Percentiles rank a stretch among this genome's conserved stretches.
phyloP scores from a whole-genome alignment of 2,888 invertebrate species.

The Apotomis betuletana region DNA sequence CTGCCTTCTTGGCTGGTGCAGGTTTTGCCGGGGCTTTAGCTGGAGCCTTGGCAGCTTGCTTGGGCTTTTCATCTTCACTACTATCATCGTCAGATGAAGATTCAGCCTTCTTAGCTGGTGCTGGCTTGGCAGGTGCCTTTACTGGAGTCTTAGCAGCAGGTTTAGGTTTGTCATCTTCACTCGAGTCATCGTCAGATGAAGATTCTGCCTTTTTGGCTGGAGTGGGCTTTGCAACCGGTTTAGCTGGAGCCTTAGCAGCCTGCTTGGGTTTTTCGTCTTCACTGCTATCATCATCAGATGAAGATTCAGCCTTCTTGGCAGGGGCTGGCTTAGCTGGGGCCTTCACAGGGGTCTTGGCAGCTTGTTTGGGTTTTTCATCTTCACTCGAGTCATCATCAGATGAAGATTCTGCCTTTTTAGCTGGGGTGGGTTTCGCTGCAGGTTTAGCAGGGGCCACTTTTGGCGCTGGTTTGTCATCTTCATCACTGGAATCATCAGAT shows the following conservation, averaged over 20 bases:
- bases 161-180: slow-evolving; percentile 52
- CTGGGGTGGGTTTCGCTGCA: slow-evolving; percentile 47
- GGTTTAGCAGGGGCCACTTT: slow-evolving; percentile 46
- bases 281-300: slow-evolving; percentile 57
- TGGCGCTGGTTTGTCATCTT: slow-evolving; percentile 45
- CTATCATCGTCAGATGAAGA: slow-evolving; percentile 68
- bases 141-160: slow-evolving; percentile 42
- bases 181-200: slow-evolving; percentile 56
- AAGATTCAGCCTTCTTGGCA: slow-evolving; percentile 45
- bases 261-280: slow-evolving; percentile 45
- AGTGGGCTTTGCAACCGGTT: slow-evolving; percentile 23
- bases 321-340: slow-evolving; percentile 29
- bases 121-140: slow-evolving; percentile 44
- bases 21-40: slow-evolving; percentile 52
- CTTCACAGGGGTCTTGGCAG: slow-evolving; percentile 21
- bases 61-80: slow-evolving; percentile 64
- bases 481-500: slow-evolving; percentile 54
- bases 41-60: slow-evolving; percentile 47
- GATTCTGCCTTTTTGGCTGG: slow-evolving; percentile 43
- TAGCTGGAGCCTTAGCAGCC: slow-evolving; percentile 32
- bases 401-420: slow-evolving; percentile 59
- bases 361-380: slow-evolving; percentile 42
- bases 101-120: slow-evolving; percentile 50
- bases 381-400: slow-evolving; percentile 59
- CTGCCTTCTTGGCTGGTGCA: slow-evolving; percentile 49